Base-by-base conservation (phyloP, 2,797 vertebrate genomes). In the Okamejei kenojei region DNA sequence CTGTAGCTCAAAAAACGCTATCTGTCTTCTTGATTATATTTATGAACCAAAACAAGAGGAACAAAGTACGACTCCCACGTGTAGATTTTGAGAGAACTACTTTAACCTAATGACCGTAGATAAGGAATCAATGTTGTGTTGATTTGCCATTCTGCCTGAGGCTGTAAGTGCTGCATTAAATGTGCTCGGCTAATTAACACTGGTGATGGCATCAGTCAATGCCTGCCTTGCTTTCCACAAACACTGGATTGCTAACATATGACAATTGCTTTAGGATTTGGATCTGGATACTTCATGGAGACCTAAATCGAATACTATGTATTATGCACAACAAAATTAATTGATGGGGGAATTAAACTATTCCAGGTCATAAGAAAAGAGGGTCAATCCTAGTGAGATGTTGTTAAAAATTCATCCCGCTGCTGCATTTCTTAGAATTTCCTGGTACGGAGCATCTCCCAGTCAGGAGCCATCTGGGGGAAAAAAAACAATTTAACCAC, bases 211-310 rank as follows among this genome's bases (percentile, higher is more conserved):
- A 17, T n/a, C 19, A 61, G 0, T 86, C 82, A 13, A 86, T 86
- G n/a, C 54, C 29, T 86, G 29, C 82, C 13, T 63, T 86, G 58
- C 54, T 58, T n/a, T 13, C 82, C 82, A 32, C 13, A 86, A 61
- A 63, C 61, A 86, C 61, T 86, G 82, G 82, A 86, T 61, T 86
- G 58, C 58, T 32, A 29, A 32, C n/a, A 7, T 86, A 21, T 32
- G 82, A 61, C 58, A 63, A n/a, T 63, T 63, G 82, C 82, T 29
- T 86, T 32, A n/a, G 61, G 61, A 86, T 86, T 86, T 86, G 82
- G 6, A n/a, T 63, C 58, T 86, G 29, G 17, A 19, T 63, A 32
- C n/a, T 11, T 63, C 82, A 65, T 15, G 61, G 82, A 86, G 26
- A 21, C 82, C 19, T 65, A 61, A 65, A 65, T 86, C 58, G 5